A percentile compares a stretch with the other conserved stretches of the same genome.
These are phyloP conservation scores for Drosophila rellima DNA, from an alignment of 2,888 invertebrate genomes.

Conservation along the genomic window DNA sequence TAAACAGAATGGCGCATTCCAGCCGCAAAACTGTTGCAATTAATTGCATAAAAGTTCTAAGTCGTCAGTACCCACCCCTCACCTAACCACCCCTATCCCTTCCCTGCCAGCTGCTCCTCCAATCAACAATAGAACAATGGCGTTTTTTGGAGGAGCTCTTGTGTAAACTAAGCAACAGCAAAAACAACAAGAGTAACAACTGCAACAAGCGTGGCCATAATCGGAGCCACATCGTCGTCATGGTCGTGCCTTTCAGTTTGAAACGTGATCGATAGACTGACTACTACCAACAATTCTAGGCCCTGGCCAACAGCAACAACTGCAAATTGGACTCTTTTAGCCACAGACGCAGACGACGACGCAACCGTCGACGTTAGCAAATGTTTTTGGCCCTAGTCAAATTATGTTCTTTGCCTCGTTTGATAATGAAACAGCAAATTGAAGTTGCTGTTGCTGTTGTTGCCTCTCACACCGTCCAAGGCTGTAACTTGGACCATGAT, in stretches of 20 bases:
- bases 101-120: not conserved
- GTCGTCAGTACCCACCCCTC: conserved; percentile 52
- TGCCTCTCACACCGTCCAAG: conserved; percentile 62
- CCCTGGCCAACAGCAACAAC: conserved; percentile 42
- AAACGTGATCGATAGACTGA: conserved; percentile 84
- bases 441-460: conserved; percentile 40
- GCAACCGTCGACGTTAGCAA: conserved; percentile 36
- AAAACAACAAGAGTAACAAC: conserved; percentile 26
- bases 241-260: conserved; percentile 73
- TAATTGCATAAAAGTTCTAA: conserved; percentile 81
- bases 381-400: conserved; percentile 71
- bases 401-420: conserved; percentile 81
- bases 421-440: conserved; percentile 78
- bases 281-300: conserved; percentile 70
- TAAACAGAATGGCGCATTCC: conserved; percentile 61
- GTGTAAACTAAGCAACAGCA: conserved; percentile 61
- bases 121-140: conserved; percentile 47
- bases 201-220: conserved; percentile 56
- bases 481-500: conserved; percentile 28
- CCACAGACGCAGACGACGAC: conserved; percentile 24
- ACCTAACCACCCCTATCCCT: not conserved
- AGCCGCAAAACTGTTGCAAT: conserved; percentile 75
- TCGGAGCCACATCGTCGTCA: conserved; percentile 54
- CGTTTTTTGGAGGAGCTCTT: conserved; percentile 44
- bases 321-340: conserved; percentile 71